A percentile compares a stretch with the other conserved stretches of the same genome.
Conservation (phyloP, 2,113 vertebrate species). For the Scytalopus superciliaris region DNA sequence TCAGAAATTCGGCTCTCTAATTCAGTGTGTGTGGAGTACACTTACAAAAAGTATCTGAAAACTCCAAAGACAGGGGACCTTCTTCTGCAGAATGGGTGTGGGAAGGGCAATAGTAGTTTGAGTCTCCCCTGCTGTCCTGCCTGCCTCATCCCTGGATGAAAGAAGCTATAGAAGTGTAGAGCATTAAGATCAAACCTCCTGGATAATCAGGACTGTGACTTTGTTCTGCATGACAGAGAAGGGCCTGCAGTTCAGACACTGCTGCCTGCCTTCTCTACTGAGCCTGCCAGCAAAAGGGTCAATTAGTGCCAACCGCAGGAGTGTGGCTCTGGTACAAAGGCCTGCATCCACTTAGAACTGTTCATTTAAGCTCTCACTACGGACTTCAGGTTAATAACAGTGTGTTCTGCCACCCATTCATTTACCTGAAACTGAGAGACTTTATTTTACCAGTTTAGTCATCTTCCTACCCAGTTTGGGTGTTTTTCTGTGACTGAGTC, state of each 20-base stretch:
- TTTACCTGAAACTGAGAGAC: background rate
- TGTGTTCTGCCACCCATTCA: background rate
- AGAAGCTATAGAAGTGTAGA: background rate
- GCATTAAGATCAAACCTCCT: conserved; percentile 32
- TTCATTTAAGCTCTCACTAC: background rate
- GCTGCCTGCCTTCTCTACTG: background rate
- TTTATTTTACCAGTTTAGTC: background rate
- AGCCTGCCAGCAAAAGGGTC: conserved; percentile 19
- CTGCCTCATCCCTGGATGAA: conserved; percentile 10
- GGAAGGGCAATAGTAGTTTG: background rate
- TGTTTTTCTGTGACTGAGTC: background rate
- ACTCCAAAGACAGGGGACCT: background rate
- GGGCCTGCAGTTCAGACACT: background rate
- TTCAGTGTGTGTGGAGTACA: background rate
- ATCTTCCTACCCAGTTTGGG: background rate
- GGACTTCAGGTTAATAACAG: background rate
- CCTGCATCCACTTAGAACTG: background rate
- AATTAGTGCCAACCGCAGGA: conserved; percentile 18
- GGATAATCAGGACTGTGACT: conserved; percentile 26
- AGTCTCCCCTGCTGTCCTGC: background rate
- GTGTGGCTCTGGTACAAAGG: background rate
- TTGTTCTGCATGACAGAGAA: conserved; percentile 18
- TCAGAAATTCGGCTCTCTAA: background rate
- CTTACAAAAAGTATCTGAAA: background rate
- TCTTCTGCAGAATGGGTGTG: background rate